Evolutionary conservation across 2,888 invertebrate species (phyloP), one percentile per base, ranked within the genome.

Genomic region (Esperia sulphurella): DNA sequence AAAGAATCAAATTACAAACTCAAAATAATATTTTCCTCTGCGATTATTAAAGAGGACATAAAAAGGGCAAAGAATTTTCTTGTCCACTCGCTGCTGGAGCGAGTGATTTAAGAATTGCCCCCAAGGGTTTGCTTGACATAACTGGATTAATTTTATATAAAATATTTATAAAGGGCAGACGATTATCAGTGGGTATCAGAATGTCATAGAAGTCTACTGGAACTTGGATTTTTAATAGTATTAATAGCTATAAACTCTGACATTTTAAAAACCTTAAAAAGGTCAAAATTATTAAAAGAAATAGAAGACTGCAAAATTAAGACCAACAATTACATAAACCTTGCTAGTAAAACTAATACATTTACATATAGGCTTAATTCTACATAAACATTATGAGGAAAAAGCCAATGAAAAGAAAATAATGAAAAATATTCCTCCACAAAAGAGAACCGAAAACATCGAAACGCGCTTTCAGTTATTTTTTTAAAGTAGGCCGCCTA

Each of bases 101-200:
- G 57, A 48, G 21, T 47, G 51, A n/a, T 43, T 46, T 41, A 38
- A 51, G 41, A 63, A 64, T 64, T 51, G 42, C 13, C 35, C 43
- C 52, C 46, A 33, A 45, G 43, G 43, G 43, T 37, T 52, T 35
- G 47, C 41, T 44, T 60, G 61, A 56, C 59, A 53, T 58, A 61
- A 59, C 57, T 43, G 55, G 62, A 63, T 65, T 62, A 64, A 63
- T 58, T 64, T 64, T 58, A 60, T 63, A 58, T 53, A 54, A 62
- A 65, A 63, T 65, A 63, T 64, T 64, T 61, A 56, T 57, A 54
- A 52, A 57, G 54, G 51, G 45, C 46, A 40, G 47, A 49, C 12
- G 45, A 49, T 59, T 56, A 57, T 55, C 53, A 55, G 54, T 21
- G 5, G 21, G 21, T 58, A 59, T 59, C 46, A 52, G 58, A 51